Evolutionary conservation across 2,888 invertebrate species (phyloP).

Genomic region (Panopea generosa): DNA sequence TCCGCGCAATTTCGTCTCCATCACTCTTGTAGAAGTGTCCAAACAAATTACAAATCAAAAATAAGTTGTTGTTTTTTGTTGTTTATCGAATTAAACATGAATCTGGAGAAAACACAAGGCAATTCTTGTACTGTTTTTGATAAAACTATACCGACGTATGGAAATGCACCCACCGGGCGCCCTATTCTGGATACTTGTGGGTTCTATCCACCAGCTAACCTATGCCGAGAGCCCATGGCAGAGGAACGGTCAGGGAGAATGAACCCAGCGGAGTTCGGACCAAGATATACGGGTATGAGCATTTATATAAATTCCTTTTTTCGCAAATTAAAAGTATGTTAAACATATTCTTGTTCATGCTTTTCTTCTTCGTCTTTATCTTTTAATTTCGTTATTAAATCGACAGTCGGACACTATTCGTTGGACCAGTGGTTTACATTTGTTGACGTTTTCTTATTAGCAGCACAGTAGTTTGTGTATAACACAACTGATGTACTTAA

Average conservation of each 20-base stretch:
- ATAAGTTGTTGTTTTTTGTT: slow-evolving; percentile 6
- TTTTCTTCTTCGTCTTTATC: no score
- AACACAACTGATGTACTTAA: no score
- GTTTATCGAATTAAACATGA: slow-evolving; percentile 23
- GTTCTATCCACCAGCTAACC: slow-evolving; percentile 34
- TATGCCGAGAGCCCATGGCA: not conserved
- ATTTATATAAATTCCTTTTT: not conserved
- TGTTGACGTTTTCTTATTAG: no score
- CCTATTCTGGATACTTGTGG: slow-evolving; percentile 39
- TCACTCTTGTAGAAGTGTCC: slow-evolving; percentile 53
- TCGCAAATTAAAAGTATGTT: not conserved
- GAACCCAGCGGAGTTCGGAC: not conserved
- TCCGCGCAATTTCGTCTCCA: slow-evolving; percentile 54
- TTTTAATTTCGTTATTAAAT: no score
- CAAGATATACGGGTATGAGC: slow-evolving; percentile 1
- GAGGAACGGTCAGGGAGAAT: not conserved
- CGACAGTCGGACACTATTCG: no score
- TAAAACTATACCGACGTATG: slow-evolving; percentile 6
- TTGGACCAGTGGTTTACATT: no score
- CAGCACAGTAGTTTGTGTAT: no score
- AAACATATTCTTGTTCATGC: not conserved
- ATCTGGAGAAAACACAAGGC: slow-evolving; percentile 46
- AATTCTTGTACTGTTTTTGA: slow-evolving; percentile 23
- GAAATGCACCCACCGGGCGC: slow-evolving; percentile 14
- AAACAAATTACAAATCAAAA: slow-evolving; percentile 57